phyloP scores from a whole-genome alignment of 2,888 invertebrate species.

The Tetheella fluctuosa region DNA sequence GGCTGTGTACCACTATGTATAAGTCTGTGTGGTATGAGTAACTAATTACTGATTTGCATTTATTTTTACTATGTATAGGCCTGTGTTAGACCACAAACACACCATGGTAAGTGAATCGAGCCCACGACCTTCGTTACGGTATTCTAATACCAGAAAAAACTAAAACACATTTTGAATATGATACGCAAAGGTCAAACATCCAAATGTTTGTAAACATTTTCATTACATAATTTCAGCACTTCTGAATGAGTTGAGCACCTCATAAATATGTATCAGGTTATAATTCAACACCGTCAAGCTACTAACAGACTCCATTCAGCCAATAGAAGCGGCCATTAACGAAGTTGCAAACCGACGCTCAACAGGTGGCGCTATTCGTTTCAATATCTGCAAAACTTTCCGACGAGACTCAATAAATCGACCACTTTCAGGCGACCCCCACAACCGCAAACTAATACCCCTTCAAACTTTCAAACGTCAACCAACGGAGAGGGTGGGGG shows the following conservation, averaged over 20 bases:
- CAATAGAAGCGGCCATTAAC: conserved; percentile 71
- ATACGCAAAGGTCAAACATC: not conserved
- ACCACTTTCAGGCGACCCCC: conserved; percentile 56
- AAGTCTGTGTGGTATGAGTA: no score
- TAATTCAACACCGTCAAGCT: conserved; percentile 23
- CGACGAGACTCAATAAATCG: conserved; percentile 77
- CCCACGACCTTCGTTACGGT: no score
- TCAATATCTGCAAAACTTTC: conserved; percentile 83
- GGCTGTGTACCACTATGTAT: no score
- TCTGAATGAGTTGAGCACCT: conserved; percentile 27
- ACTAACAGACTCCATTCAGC: conserved; percentile 49
- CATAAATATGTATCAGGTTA: conserved; percentile 22
- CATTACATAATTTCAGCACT: conserved; percentile 10
- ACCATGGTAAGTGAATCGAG: no score
- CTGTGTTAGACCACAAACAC: no score
- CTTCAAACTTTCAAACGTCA: conserved; percentile 34
- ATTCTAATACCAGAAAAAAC: no score
- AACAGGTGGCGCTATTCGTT: conserved; percentile 82
- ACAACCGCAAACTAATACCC: conserved; percentile 29
- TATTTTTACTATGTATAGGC: no score
- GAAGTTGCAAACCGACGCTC: conserved; percentile 69
- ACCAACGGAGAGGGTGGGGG: conserved; percentile 32
- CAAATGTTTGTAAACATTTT: not conserved
- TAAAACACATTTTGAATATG: not conserved
- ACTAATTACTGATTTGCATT: no score